Evolutionary conservation across 2,888 invertebrate species (phyloP).

Genomic region (Hemithea aestivaria): DNA sequence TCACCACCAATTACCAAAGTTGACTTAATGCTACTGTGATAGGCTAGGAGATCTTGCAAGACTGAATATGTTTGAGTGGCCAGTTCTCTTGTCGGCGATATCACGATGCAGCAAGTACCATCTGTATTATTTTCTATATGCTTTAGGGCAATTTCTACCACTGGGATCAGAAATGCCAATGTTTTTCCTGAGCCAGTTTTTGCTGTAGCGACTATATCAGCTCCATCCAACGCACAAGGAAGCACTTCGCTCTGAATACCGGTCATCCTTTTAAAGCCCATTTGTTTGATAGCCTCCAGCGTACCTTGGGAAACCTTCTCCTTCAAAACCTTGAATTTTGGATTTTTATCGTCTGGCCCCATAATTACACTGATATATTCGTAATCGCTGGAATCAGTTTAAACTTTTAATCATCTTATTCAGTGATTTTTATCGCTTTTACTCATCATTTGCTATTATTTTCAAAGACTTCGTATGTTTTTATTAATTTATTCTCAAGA

Average conservation of each 20-base stretch:
- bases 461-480: too few relatives aligned
- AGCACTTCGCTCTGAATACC: slow-evolving; percentile 94
- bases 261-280: slow-evolving; percentile 96
- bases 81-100: slow-evolving; percentile 97
- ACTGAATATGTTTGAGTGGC: slow-evolving; percentile 98
- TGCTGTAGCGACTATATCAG: slow-evolving; percentile 96
- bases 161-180: slow-evolving; percentile 95
- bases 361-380: too few relatives aligned
- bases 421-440: too few relatives aligned
- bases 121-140: slow-evolving; percentile 27
- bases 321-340: slow-evolving; percentile 75
- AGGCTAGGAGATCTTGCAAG: slow-evolving; percentile 89
- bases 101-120: slow-evolving; percentile 89
- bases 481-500: too few relatives aligned
- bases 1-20: slow-evolving; percentile 97
- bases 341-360: slow-evolving; percentile 34
- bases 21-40: slow-evolving; percentile 88
- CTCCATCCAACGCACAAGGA: slow-evolving; percentile 91
- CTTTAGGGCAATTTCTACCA: slow-evolving; percentile 92
- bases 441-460: too few relatives aligned
- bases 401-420: too few relatives aligned
- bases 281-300: slow-evolving; percentile 85
- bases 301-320: slow-evolving; percentile 85
- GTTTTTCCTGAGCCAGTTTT: slow-evolving; percentile 99
- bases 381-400: too few relatives aligned